phyloP scores from a whole-genome alignment of 2,797 vertebrate species.

The Sphenodon punctatus region DNA sequence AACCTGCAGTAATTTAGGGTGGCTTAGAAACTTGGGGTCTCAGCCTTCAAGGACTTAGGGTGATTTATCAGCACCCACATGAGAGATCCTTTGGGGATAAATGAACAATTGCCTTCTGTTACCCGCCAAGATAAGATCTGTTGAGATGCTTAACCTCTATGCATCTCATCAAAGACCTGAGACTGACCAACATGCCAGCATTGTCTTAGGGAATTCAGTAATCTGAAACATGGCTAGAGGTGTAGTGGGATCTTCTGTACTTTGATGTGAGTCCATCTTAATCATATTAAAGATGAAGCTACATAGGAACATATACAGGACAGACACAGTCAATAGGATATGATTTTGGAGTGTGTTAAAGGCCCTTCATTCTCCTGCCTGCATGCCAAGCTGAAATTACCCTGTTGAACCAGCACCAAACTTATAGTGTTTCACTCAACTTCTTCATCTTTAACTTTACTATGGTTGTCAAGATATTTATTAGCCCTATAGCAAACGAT shows the following conservation, averaged over 20 bases:
- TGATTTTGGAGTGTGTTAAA: not conserved
- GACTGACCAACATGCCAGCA: not conserved
- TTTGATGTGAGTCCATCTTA: not conserved
- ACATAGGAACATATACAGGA: not conserved
- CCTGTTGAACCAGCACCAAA: not conserved
- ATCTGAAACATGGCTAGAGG: not conserved
- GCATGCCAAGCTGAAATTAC: not conserved
- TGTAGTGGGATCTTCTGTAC: not conserved
- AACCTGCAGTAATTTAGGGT: no score
- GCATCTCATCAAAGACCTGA: not conserved
- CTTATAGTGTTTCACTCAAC: no score
- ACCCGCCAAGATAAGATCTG: not conserved
- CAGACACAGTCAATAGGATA: not conserved
- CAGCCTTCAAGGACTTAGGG: no score
- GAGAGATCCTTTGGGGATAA: no score
- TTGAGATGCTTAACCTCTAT: not conserved
- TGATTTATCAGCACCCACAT: no score
- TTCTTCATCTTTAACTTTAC: not conserved
- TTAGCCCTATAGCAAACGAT: not conserved
- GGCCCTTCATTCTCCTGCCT: not conserved
- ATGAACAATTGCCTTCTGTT: no score
- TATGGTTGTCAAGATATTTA: not conserved
- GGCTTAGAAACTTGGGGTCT: no score
- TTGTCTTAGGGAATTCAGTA: no score
- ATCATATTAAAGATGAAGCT: not conserved